Evolutionary conservation across 2,797 vertebrate species (phyloP), one percentile per base, ranked within the genome.

Genomic region (Spinus olivaceus): DNA sequence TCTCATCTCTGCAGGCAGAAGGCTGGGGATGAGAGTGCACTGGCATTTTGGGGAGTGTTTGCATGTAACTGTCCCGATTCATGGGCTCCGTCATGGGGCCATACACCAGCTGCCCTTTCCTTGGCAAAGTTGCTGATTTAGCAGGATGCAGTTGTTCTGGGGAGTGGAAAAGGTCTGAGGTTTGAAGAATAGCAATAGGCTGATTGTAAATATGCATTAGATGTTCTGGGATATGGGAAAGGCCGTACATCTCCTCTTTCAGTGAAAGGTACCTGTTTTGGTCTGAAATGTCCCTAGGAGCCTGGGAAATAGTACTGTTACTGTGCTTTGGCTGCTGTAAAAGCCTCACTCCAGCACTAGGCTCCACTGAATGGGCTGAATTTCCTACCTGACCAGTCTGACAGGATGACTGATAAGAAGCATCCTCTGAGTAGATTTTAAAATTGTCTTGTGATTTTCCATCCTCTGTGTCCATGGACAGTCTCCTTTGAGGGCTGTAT

Each of bases 201-300:
- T 98, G 98, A 90, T 98, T 98, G 80, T 98, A 99, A 94, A 99
- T 97, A 69, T 99, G 98, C 95, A 99, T 98, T 44, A 99, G 96
- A 94, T 99, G 99, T 37, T 99, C 99, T 37, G 97, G 98, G 84
- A 98, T 90, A 74, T 97, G 97, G 42, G 98, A 92, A 97, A 98
- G 97, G 93, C 97, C 97, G 11, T 96, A 98, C 3, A 98, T 83
- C 67, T 97, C 98, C 39, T 98, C 98, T 4, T 92, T 97, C 32
- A 98, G 89, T 42, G 98, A 86, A 66, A 97, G 90, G 72, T 98
- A 98, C 30, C 88, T 81, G 81, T 80, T 96, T 82, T 98, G 97
- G 61, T 98, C 98, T 10, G 96, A 92, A 61, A 97, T 94, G 41
- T 98, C 98, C 85, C 97, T 94, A 22, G 98, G 76, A 73, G 97